Percentiles rank a stretch among this genome's conserved stretches.
Conservation (phyloP, 2,797 vertebrate species). For the Spheniscus humboldti region DNA sequence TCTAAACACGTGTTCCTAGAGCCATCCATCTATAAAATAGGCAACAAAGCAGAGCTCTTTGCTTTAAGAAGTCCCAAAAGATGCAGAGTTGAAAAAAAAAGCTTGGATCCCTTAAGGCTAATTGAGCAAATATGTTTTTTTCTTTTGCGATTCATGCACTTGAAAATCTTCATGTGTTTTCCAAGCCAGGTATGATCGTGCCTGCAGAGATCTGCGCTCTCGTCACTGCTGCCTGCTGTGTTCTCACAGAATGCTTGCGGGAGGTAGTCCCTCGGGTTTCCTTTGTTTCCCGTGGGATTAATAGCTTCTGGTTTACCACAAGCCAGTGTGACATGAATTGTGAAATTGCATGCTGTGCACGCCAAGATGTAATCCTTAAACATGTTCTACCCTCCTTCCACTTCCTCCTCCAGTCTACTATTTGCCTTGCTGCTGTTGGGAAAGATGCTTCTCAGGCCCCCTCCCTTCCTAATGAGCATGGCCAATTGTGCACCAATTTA, state of each 20-base stretch:
- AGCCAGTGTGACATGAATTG: neutral
- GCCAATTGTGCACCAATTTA: neutral
- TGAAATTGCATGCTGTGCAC: neutral
- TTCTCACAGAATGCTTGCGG: neutral
- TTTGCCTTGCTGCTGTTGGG: neutral
- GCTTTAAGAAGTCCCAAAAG: neutral
- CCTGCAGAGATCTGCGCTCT: neutral
- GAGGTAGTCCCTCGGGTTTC: neutral
- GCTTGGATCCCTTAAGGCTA: neutral
- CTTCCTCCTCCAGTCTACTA: neutral
- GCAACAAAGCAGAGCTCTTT: neutral
- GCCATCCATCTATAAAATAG: neutral
- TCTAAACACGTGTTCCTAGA: neutral
- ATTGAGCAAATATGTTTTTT: neutral
- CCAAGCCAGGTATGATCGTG: neutral
- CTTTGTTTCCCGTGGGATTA: slow-evolving; percentile 2
- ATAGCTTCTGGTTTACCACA: neutral
- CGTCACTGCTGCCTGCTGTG: neutral
- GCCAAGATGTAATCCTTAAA: neutral
- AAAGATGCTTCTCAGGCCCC: neutral
- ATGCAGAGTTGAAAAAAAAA: neutral
- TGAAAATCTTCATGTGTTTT: neutral
- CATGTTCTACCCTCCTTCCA: neutral
- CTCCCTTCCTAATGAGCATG: neutral
- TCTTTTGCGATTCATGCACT: neutral